Evolutionary conservation across 1,140 invertebrate species (phyloP), one percentile per base, ranked within the genome.

Genomic region (Steinernema khuongi): DNA sequence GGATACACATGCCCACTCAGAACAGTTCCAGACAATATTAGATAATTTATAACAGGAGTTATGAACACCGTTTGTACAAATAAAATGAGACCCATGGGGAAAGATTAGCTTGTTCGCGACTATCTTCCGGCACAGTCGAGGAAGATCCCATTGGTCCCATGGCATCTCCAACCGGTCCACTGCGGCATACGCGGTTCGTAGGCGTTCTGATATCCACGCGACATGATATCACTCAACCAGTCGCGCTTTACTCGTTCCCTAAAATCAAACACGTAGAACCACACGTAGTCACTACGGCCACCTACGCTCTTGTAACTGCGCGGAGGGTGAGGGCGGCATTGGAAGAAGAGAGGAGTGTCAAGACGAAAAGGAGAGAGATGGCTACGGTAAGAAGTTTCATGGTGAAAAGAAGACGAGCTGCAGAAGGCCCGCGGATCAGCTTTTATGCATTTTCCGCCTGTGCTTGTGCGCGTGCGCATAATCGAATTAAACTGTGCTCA

Each of bases 401-500:
- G 11, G 26, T 60, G 11, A 22, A 60, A 60, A 11, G 50, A 14
- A 60, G 22, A 17, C 14, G 50, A 60, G 7, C n/a, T n/a, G n/a
- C n/a, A 22, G 4, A 26, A 60, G 50, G 50, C 14, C 7, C 26
- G 50, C 22, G 14, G 50, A 7, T 60, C 50, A 22, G 50, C 50
- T 60, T 60, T 60, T 60, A 60, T 60, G 50, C 50, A 17, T 26
- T 60, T 60, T 22, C n/a, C n/a, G n/a, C n/a, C n/a, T n/a, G n/a
- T 7, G 26, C 36, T 41, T 41, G 50, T 26, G 50, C 50, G 50
- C 50, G 50, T 60, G 50, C 19, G 50, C 50, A 17, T 60, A 60
- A 60, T 60, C 50, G 19, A 60, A 60, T 60, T 60, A 60, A 60
- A 60, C 50, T 7, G 50, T 60, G 50, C 50, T 60, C 50, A 60